phyloP scores from a whole-genome alignment of 2,888 invertebrate species.

The Temnothorax rugatulus region DNA sequence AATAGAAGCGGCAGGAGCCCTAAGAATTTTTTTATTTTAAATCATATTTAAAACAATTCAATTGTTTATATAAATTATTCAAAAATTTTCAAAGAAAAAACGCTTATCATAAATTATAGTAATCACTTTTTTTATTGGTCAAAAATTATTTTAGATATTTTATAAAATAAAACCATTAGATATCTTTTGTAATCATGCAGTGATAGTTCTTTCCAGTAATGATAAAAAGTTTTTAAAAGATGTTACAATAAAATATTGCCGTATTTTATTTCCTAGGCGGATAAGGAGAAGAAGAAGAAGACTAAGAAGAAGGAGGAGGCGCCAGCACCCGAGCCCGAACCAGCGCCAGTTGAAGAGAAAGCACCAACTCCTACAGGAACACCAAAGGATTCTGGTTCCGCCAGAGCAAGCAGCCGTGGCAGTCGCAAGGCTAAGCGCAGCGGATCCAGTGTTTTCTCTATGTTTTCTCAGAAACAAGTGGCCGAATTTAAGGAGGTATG shows the following conservation, averaged over 20 bases:
- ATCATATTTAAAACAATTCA: neutral
- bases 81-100: neutral
- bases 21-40: neutral
- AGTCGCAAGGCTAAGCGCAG: constrained; percentile 94
- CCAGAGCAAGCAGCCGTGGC: constrained; percentile 93
- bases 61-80: neutral
- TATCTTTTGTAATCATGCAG: too few relatives aligned
- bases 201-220: neutral
- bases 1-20: too few relatives aligned
- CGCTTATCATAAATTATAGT: neutral
- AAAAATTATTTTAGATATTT: neutral
- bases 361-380: constrained; percentile 87
- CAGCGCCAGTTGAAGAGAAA: constrained; percentile 89
- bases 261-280: constrained; percentile 89
- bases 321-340: constrained; percentile 90
- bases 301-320: constrained; percentile 91
- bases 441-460: constrained; percentile 98
- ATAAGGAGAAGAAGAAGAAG: constrained; percentile 97
- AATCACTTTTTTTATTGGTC: neutral
- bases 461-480: constrained; percentile 98
- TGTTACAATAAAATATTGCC: neutral
- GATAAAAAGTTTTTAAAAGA: neutral
- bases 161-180: neutral
- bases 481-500: constrained; percentile 98
- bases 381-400: constrained; percentile 87